Evolutionary conservation across 1,140 invertebrate species (phyloP).

Genomic region (Drosophila tristis): DNA sequence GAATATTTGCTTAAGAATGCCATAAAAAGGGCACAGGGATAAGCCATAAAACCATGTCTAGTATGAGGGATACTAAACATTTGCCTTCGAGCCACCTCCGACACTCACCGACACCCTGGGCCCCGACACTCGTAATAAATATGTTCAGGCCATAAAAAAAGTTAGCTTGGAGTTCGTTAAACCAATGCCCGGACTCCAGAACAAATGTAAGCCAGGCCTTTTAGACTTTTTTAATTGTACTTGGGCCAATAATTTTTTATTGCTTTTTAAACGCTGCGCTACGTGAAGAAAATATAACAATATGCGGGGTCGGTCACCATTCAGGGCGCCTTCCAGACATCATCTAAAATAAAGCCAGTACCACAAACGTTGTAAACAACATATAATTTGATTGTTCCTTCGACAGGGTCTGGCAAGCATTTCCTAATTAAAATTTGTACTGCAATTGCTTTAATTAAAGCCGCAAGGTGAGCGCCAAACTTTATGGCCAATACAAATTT

Average conservation of each 20-base stretch:
- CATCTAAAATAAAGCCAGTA: conserved; percentile 58
- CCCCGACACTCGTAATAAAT: conserved; percentile 63
- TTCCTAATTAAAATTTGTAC: conserved; percentile 76
- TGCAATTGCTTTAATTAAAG: conserved; percentile 75
- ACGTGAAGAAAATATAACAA: conserved; percentile 64
- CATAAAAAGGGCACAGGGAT: conserved; percentile 47
- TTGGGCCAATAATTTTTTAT: conserved; percentile 75
- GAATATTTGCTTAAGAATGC: conserved; percentile 74
- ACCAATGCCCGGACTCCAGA: conserved; percentile 14
- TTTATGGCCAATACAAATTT: conserved; percentile 64
- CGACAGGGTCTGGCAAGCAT: conserved; percentile 6
- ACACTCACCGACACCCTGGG: conserved; percentile 13
- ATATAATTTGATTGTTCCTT: conserved; percentile 65
- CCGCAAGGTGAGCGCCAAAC: conserved; percentile 61
- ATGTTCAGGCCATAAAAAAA: conserved; percentile 68
- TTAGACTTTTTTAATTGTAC: conserved; percentile 76
- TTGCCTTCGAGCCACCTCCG: conserved; percentile 5
- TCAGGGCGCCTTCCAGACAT: conserved; percentile 1
- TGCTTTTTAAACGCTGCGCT: conserved; percentile 59
- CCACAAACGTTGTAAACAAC: conserved; percentile 61
- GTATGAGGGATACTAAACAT: conserved; percentile 41
- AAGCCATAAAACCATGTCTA: conserved; percentile 61
- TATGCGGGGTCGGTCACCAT: conserved; percentile 47
- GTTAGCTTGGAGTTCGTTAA: conserved; percentile 48
- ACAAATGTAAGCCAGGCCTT: conserved; percentile 37